Conservation (phyloP, 2,888 invertebrate genomes). For the Apamea crenata region DNA sequence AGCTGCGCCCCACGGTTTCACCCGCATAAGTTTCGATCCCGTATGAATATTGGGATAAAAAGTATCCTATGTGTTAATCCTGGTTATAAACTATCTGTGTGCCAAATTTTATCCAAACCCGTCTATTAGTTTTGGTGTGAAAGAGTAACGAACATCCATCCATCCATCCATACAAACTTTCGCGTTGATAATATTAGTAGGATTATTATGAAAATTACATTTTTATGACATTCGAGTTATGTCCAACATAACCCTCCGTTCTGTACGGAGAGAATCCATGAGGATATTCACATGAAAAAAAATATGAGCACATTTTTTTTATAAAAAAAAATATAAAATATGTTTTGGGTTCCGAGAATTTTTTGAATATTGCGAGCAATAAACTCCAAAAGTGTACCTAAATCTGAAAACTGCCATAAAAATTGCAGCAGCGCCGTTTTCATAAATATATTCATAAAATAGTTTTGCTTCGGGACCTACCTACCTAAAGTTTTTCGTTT, state of each 20-base stretch:
- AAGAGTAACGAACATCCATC: too few relatives aligned
- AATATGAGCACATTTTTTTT: not conserved
- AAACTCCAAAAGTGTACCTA: not conserved
- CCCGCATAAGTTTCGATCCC: too few relatives aligned
- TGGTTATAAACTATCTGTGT: too few relatives aligned
- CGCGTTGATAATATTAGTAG: too few relatives aligned
- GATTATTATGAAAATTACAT: conserved; percentile 6
- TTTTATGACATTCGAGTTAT: not conserved
- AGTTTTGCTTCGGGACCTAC: not conserved
- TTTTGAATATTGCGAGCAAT: not conserved
- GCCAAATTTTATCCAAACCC: too few relatives aligned
- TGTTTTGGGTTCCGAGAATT: not conserved
- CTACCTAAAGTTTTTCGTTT: not conserved
- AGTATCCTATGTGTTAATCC: too few relatives aligned
- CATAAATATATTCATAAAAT: not conserved
- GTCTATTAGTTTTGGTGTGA: too few relatives aligned
- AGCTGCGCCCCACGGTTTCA: too few relatives aligned
- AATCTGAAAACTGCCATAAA: not conserved
- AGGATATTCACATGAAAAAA: not conserved
- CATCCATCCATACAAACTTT: too few relatives aligned
- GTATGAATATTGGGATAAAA: too few relatives aligned
- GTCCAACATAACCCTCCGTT: not conserved
- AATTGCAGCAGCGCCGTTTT: not conserved
- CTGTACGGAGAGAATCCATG: not conserved
- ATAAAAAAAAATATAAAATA: not conserved